Evolutionary conservation across 1,140 invertebrate genomes (phyloP).

Genomic region (Drosophila baimaii): DNA sequence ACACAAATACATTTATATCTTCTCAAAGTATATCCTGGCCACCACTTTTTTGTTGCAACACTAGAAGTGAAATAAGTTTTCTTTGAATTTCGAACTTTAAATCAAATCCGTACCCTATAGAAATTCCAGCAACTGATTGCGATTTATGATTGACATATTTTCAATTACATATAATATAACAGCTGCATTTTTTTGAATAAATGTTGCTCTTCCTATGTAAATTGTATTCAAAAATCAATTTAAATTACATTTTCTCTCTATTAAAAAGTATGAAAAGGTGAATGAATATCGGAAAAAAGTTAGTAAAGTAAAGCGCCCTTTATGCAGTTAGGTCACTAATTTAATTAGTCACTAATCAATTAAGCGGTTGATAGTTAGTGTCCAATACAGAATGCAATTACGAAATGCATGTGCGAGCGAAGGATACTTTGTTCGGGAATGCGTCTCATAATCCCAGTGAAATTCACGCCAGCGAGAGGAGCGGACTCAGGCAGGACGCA

Average conservation of each 20-base stretch:
- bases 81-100: no score
- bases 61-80: no score
- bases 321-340: background rate
- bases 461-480: background rate
- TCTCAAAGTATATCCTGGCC: no score
- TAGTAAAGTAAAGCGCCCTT: no score
- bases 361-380: background rate
- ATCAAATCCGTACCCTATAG: no score
- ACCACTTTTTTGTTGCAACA: no score
- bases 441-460: conserved; percentile 23
- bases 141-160: background rate
- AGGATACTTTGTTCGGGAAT: conserved; percentile 20
- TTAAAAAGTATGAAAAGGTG: background rate
- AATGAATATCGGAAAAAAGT: background rate
- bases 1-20: no score
- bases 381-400: conserved; percentile 23
- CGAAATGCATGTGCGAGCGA: conserved; percentile 13
- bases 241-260: background rate
- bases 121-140: no score
- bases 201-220: no score
- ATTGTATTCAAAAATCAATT: background rate
- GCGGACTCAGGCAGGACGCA: conserved; percentile 1
- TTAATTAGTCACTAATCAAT: background rate
- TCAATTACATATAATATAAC: no score
- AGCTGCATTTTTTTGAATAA: no score